Evolutionary conservation across 1,140 invertebrate genomes (phyloP).

Genomic region (Cyrtorhinus lividipennis): DNA sequence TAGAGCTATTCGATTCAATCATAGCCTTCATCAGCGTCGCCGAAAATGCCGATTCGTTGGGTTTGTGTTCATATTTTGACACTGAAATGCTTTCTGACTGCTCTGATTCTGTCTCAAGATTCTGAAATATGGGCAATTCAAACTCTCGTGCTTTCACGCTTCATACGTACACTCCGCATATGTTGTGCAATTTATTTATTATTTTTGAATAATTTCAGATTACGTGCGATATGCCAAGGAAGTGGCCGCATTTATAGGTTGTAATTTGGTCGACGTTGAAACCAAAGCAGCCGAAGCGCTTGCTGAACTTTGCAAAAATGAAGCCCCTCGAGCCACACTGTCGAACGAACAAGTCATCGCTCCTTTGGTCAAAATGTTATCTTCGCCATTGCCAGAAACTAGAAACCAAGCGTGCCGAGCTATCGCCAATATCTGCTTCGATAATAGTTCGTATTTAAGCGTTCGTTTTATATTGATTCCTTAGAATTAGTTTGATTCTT

Average conservation of each 20-base stretch:
- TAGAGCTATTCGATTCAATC: constrained; percentile 14
- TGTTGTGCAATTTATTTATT: too few relatives aligned
- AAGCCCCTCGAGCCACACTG: constrained; percentile 46
- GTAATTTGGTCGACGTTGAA: constrained; percentile 19
- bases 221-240: constrained; percentile 12
- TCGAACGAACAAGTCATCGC: constrained; percentile 42
- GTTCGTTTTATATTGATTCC: too few relatives aligned
- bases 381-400: constrained; percentile 34
- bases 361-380: constrained; percentile 38
- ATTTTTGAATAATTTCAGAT: too few relatives aligned
- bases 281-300: constrained; percentile 41
- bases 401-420: constrained; percentile 60
- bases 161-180: too few relatives aligned
- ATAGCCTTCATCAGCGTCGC: constrained; percentile 7
- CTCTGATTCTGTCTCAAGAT: too few relatives aligned
- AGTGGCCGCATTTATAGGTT: constrained; percentile 17
- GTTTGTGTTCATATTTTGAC: too few relatives aligned
- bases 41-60: constrained; percentile 2
- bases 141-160: too few relatives aligned
- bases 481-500: too few relatives aligned
- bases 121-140: too few relatives aligned
- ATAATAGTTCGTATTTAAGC: constrained; percentile 60
- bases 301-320: constrained; percentile 54
- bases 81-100: too few relatives aligned
- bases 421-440: constrained; percentile 74